Evolutionary conservation across 2,888 invertebrate species (phyloP).

Genomic region (Cephus spinipes): DNA sequence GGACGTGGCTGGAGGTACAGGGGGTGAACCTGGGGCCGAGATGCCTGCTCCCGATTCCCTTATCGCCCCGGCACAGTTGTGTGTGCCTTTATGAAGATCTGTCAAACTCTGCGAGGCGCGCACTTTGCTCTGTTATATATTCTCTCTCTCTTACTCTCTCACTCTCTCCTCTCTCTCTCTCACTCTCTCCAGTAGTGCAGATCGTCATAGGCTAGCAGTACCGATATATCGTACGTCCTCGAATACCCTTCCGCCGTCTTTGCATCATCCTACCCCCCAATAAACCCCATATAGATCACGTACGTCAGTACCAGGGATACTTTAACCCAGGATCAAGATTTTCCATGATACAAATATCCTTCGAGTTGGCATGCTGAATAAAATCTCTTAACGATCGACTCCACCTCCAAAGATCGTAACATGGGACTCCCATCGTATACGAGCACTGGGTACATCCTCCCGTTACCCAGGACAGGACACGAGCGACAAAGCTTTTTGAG

Average conservation of each 20-base stretch:
- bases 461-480: not conserved
- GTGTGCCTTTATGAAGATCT: constrained; percentile 67
- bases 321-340: not conserved
- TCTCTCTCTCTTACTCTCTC: constrained; percentile 21
- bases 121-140: constrained; percentile 1
- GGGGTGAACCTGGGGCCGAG: constrained; percentile 26
- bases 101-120: constrained; percentile 47
- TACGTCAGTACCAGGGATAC: not conserved
- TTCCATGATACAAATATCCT: not conserved
- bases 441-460: not conserved
- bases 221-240: constrained; percentile 37
- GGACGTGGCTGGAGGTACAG: constrained; percentile 18
- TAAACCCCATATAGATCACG: not conserved
- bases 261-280: not conserved
- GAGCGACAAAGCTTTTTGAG: not conserved
- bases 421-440: not conserved
- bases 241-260: not conserved
- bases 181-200: constrained; percentile 16
- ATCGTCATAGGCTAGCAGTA: constrained; percentile 27
- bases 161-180: constrained; percentile 17
- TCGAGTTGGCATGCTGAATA: not conserved
- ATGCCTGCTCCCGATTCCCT: constrained; percentile 64
- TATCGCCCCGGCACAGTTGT: constrained; percentile 65
- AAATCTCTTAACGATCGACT: not conserved
- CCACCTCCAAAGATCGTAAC: not conserved